These are phyloP conservation scores for Eonycteris spelaea DNA, from an alignment of 2,113 vertebrate genomes.

Conservation along the genomic window DNA sequence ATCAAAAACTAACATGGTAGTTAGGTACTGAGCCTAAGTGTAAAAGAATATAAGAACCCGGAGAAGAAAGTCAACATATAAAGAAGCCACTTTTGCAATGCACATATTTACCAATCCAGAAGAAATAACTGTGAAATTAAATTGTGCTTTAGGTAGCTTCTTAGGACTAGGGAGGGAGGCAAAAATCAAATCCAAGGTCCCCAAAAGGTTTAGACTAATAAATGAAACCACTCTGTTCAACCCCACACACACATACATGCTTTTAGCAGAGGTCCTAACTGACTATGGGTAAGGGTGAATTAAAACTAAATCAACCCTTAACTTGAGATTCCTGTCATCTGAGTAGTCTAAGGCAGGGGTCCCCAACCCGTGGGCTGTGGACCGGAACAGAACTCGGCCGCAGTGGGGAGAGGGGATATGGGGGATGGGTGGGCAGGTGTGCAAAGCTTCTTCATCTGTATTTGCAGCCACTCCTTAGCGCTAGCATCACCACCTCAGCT, in stretches of 20 bases:
- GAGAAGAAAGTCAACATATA: neutral
- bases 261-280: neutral
- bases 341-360: neutral
- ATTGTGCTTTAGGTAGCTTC: neutral
- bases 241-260: too few species aligned
- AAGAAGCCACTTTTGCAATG: neutral
- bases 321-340: neutral
- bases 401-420: too few species aligned
- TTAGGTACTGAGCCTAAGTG: neutral
- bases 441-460: too few species aligned
- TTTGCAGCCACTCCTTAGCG: too few species aligned
- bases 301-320: neutral
- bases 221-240: neutral
- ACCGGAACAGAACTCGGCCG: too few species aligned
- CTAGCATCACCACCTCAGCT: too few species aligned
- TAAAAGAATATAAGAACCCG: neutral
- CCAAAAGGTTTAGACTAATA: neutral
- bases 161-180: neutral
- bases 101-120: neutral
- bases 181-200: neutral
- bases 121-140: neutral
- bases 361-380: too few species aligned
- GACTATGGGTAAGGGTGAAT: neutral
- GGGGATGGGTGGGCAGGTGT: too few species aligned
- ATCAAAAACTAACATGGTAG: neutral